Conservation (phyloP, 2,797 vertebrate genomes). For the Acanthiza pusilla region DNA sequence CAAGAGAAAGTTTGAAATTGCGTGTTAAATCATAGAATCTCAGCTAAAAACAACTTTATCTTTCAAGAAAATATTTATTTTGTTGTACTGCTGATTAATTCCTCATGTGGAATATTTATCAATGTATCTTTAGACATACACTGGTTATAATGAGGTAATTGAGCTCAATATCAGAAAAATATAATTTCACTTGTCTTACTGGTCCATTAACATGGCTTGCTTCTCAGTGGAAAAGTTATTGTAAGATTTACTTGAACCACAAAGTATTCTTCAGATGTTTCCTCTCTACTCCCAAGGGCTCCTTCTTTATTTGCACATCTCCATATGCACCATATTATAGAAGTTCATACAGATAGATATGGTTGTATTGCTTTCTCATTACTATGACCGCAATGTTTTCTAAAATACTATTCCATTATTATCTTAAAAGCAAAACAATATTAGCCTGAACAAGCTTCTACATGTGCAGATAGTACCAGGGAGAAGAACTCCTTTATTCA, state of each 20-base stretch:
- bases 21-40: neutral
- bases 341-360: neutral
- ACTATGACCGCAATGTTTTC: neutral
- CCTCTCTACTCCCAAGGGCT: neutral
- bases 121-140: neutral
- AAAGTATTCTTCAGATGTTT: neutral
- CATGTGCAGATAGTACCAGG: neutral
- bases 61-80: conserved; percentile 36
- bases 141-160: neutral
- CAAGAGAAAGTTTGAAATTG: neutral
- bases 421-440: neutral
- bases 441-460: neutral
- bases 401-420: neutral
- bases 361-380: neutral
- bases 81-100: conserved; percentile 1
- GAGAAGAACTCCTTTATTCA: neutral
- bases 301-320: neutral
- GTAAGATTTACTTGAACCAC: neutral
- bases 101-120: neutral
- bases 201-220: neutral
- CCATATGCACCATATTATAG: neutral
- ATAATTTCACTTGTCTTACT: neutral
- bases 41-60: neutral
- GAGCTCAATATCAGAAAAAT: neutral
- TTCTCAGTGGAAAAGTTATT: neutral